Base-by-base conservation (phyloP, 2,888 invertebrate genomes). In the Tenthredo amoena region DNA sequence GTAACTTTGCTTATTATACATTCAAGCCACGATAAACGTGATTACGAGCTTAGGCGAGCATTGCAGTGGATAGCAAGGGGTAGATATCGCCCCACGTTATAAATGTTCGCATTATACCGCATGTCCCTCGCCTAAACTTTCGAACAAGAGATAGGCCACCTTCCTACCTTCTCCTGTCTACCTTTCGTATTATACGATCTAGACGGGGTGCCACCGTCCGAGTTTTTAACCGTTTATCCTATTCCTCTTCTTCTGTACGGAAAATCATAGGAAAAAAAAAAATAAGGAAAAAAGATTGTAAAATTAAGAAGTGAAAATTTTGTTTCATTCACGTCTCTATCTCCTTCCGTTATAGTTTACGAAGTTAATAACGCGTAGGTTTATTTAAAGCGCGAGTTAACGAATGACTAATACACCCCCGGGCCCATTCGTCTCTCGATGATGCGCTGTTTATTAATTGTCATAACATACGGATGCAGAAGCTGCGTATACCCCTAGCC, bases 41-140 rank as follows among this genome's bases (percentile, higher is more conserved):
- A 81, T 81, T 81, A 81, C 81, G 81, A 81, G 81, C 81, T 81
- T 81, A 81, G 81, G 58, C 81, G 81, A 81, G 81, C 81, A 81
- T 81, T 81, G 81, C 77, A 77, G 77, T 62, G 81, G 81, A 81
- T 81, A 81, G 90, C 89, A 91, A 92, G 91, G 93, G 93, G 93
- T 93, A 93, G 93, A 93, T 93, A 92, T 90, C 81, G 81, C 81
- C 81, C 91, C 90, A 90, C 89, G 91, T 93, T 93, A 93, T 92
- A 93, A 93, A 93, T 93, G 93, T 91, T 91, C 89, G 93, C 91
- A 93, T 93, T 93, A 93, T 93, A 90, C 93, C 81, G 81, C 81
- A 21, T 81, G 40, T 81, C 58, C 62, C 81, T 58, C 81, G 58
- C 40, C 81, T 62, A 62, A 81, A 81, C 81, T 81, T 81, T 81